These are phyloP conservation scores for Euphydryas editha DNA, from an alignment of 2,888 invertebrate species.

Conservation along the genomic window DNA sequence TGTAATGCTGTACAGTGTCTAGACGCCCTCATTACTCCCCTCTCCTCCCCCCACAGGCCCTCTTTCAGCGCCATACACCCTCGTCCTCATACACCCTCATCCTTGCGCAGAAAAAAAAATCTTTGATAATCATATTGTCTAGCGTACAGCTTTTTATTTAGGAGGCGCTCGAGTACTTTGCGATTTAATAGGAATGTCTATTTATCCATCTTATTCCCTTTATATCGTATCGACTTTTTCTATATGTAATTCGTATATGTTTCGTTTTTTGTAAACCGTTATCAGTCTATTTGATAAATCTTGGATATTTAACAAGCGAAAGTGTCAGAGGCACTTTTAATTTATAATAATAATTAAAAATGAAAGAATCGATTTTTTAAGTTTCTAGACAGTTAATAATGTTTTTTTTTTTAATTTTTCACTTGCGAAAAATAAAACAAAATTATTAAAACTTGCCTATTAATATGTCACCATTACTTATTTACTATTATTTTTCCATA, in stretches of 20 bases:
- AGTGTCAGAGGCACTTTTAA: background rate
- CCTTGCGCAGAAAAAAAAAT: constrained; percentile 64
- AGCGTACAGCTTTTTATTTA: constrained; percentile 32
- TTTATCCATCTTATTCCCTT: constrained; percentile 18
- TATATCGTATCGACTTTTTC: constrained; percentile 13
- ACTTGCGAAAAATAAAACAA: no score
- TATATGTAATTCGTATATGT: background rate
- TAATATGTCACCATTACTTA: background rate
- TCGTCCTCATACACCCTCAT: constrained; percentile 46
- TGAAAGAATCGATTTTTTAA: no score
- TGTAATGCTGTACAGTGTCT: constrained; percentile 61
- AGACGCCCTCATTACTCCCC: constrained; percentile 71
- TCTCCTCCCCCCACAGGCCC: constrained; percentile 48
- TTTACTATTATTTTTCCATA: background rate
- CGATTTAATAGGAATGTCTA: constrained; percentile 31
- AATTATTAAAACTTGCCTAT: no score
- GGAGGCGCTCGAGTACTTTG: constrained; percentile 26
- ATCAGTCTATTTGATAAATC: background rate
- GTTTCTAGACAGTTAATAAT: no score
- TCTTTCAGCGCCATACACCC: constrained; percentile 7
- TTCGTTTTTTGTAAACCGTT: background rate
- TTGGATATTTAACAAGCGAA: background rate
- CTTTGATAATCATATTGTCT: constrained; percentile 58
- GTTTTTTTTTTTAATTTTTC: no score
- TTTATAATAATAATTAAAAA: no score